Evolutionary conservation across 2,888 invertebrate species (phyloP), one percentile per base, ranked within the genome.

Genomic region (Xiphydria camelus): DNA sequence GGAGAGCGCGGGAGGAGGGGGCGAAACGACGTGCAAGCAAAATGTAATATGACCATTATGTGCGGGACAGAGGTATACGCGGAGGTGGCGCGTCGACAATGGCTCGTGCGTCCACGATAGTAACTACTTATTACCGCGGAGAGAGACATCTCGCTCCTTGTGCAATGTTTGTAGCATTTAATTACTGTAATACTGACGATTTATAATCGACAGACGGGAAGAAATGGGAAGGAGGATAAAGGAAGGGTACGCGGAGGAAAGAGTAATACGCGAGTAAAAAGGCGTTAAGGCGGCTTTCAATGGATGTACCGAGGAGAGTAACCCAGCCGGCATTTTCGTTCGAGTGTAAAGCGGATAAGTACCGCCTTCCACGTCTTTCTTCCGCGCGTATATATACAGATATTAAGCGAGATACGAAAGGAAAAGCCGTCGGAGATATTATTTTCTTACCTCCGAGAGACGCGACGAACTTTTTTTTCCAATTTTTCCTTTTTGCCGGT

Each of bases 291-390:
- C 35, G 32, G 50, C 47, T 51, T 55, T 55, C 54, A 55, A 54
- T 38, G 36, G 31, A 12, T 9, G 37, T 29, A 39, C 33, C 39
- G 47, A 29, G 26, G 21, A 35, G 15, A 10, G 20, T 37, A 26
- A 17, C 10, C 31, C 21, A 41, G 37, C 35, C 40, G 50, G 36
- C 41, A 47, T 53, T 53, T 45, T 45, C 43, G 40, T 53, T 53
- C 54, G 58, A 52, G 49, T 55, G 52, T 41, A 49, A 55, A 55
- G 45, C 38, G 57, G 45, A 55, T 49, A 60, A 60, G 51, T 51
- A 55, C 47, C 35, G 17, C 10, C 18, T n/a, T n/a, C n/a, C n/a
- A 14, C 26, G 36, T 37, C 32, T 39, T 47, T 38, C n/a, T n/a
- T n/a, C n/a, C n/a, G n/a, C n/a, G n/a, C n/a, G n/a, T n/a, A n/a